These are phyloP conservation scores for Forbesichthys agassizii DNA, from an alignment of 2,113 vertebrate genomes.

Conservation along the genomic window DNA sequence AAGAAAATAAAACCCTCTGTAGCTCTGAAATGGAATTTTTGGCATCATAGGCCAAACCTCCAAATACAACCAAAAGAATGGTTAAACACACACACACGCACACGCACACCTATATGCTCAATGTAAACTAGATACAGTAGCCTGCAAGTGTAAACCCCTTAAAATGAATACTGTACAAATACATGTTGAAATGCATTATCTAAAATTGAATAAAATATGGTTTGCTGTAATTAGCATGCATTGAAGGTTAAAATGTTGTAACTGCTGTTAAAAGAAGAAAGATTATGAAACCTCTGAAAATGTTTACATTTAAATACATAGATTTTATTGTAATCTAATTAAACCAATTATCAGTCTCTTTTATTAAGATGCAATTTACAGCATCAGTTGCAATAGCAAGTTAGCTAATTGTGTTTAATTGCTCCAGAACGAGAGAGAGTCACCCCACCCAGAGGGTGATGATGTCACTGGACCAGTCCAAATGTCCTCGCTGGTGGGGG, in stretches of 20 bases:
- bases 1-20: constrained; percentile 70
- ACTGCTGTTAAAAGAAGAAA: no score
- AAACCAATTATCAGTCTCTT: no score
- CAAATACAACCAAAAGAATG: constrained; percentile 50
- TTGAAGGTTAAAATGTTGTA: no score
- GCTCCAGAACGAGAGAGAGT: background rate
- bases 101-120: background rate
- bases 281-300: background rate
- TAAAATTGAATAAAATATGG: no score
- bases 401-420: background rate
- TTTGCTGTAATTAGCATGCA: no score
- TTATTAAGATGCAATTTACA: no score
- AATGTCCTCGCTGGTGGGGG: constrained; percentile 21
- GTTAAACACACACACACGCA: constrained; percentile 8
- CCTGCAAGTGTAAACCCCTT: background rate
- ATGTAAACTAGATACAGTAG: background rate
- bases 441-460: constrained; percentile 16
- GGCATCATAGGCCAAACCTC: constrained; percentile 72
- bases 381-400: background rate
- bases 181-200: no score
- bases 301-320: background rate
- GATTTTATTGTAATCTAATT: no score
- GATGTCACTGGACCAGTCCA: constrained; percentile 45
- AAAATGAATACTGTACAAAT: no score
- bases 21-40: constrained; percentile 77